Conservation (phyloP, 2,888 invertebrate genomes). For the Platycheirus albimanus region DNA sequence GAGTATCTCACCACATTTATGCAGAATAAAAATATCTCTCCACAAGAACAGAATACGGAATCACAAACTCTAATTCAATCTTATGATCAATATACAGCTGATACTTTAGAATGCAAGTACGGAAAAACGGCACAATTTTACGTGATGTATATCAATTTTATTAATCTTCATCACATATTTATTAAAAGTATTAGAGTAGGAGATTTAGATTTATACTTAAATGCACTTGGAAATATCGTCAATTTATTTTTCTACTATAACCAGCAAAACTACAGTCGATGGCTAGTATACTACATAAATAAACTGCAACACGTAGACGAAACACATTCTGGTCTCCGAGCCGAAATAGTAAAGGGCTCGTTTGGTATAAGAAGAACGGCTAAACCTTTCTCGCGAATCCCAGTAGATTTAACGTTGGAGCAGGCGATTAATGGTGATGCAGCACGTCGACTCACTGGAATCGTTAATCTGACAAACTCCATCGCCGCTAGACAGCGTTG, state of each 20-base stretch:
- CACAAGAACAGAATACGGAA: neutral
- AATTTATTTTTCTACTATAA: neutral
- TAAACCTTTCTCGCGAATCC: conserved; percentile 78
- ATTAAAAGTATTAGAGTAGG: neutral
- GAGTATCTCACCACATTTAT: neutral
- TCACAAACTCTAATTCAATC: neutral
- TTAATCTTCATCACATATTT: neutral
- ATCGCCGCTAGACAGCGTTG: conserved; percentile 75
- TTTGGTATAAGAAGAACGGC: conserved; percentile 69
- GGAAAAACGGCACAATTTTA: no score
- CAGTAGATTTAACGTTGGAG: conserved; percentile 78
- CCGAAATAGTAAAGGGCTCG: neutral
- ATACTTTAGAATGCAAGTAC: neutral
- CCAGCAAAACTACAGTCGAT: neutral
- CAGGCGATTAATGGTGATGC: conserved; percentile 79
- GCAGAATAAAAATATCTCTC: neutral
- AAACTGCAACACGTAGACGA: neutral
- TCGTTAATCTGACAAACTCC: conserved; percentile 76
- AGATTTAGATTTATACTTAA: neutral
- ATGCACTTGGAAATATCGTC: neutral
- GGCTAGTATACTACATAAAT: neutral
- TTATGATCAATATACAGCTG: neutral
- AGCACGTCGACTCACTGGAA: conserved; percentile 75
- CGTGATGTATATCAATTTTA: neutral
- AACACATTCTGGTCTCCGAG: neutral